phyloP scores from a whole-genome alignment of 1,140 invertebrate species.

The Diabrotica virgifera region DNA sequence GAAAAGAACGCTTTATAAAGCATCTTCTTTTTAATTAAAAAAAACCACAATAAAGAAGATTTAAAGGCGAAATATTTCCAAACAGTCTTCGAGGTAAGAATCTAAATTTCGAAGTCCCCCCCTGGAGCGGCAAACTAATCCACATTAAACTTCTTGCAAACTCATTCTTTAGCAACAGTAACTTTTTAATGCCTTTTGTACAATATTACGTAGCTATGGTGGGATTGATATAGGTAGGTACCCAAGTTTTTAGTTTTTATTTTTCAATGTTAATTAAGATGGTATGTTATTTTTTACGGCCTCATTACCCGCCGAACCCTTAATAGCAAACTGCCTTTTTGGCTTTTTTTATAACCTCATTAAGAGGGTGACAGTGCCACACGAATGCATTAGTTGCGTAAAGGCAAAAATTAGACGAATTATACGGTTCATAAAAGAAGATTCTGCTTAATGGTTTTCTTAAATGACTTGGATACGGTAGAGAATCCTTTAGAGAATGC shows the following conservation, averaged over 20 bases:
- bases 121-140: slow-evolving; percentile 26
- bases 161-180: slow-evolving; percentile 25
- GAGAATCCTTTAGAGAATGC: not conserved
- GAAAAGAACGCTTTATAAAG: too few relatives aligned
- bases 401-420: slow-evolving; percentile 4
- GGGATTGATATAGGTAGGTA: slow-evolving; percentile 15
- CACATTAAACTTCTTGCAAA: slow-evolving; percentile 29
- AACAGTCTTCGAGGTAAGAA: too few relatives aligned
- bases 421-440: slow-evolving; percentile 17
- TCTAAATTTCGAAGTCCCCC: not conserved
- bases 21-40: too few relatives aligned
- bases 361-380: slow-evolving; percentile 21
- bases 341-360: slow-evolving; percentile 17
- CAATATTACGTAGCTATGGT: slow-evolving; percentile 11
- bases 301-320: slow-evolving; percentile 14
- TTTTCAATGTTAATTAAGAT: slow-evolving; percentile 19
- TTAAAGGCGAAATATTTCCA: too few relatives aligned
- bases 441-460: slow-evolving; percentile 11
- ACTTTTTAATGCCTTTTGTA: slow-evolving; percentile 26
- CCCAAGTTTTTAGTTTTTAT: slow-evolving; percentile 5
- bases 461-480: not conserved
- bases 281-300: slow-evolving; percentile 20
- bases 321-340: slow-evolving; percentile 15
- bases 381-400: slow-evolving; percentile 14
- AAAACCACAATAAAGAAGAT: too few relatives aligned